phyloP scores from a whole-genome alignment of 2,888 invertebrate species.

The Mythimna ferrago region DNA sequence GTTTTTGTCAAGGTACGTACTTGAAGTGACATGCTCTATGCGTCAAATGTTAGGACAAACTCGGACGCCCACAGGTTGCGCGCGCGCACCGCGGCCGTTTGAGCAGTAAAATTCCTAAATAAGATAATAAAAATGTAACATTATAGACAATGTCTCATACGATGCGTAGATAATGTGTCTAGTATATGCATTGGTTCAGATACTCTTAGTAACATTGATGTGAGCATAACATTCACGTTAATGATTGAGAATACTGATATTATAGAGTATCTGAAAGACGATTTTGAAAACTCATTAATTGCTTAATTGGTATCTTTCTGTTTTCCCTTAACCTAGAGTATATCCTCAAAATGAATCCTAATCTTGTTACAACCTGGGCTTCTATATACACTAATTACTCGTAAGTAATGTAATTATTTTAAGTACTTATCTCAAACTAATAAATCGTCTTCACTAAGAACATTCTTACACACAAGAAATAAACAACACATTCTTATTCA shows the following conservation, averaged over 20 bases:
- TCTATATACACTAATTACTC: no score
- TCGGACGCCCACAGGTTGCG: constrained; percentile 73
- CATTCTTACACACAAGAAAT: no score
- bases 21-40: constrained; percentile 64
- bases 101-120: constrained; percentile 81
- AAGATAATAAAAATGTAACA: constrained; percentile 80
- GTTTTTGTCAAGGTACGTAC: constrained; percentile 60
- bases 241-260: background rate
- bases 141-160: constrained; percentile 78
- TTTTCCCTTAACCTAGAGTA: no score
- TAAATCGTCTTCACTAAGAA: no score
- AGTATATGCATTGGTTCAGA: constrained; percentile 56
- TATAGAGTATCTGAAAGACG: background rate
- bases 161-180: constrained; percentile 65
- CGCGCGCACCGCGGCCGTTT: constrained; percentile 66
- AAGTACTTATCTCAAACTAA: no score
- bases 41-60: constrained; percentile 67
- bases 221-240: background rate
- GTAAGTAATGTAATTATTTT: no score
- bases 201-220: background rate
- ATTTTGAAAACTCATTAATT: background rate
- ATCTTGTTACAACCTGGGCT: no score
- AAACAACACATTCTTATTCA: no score
- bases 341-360: no score
- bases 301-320: background rate